Percentiles rank a stretch among this genome's conserved stretches.
Conservation (phyloP, 2,113 vertebrate genomes). For the Ciconia boyciana region DNA sequence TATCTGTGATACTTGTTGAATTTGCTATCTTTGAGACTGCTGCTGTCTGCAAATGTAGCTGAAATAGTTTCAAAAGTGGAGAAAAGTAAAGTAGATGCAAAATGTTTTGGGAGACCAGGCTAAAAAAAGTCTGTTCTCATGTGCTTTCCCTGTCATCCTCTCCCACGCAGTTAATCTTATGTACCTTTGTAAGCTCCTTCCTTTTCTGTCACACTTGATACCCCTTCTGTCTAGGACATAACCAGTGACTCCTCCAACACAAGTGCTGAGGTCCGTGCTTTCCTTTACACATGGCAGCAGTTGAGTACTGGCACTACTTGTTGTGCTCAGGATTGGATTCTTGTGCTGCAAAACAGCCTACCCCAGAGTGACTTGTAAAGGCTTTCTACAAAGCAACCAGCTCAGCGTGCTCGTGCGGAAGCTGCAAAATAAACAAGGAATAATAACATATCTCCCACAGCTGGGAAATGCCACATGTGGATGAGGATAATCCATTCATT, state of each 20-base stretch:
- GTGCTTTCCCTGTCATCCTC: background rate
- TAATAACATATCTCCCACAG: background rate
- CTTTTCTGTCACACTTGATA: background rate
- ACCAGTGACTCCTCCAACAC: fast-evolving
- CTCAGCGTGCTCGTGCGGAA: background rate
- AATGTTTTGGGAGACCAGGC: background rate
- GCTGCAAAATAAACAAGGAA: slow-evolving; percentile 10
- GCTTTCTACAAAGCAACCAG: background rate
- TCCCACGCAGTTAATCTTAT: background rate
- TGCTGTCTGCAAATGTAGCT: background rate
- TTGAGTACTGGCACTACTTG: fast-evolving
- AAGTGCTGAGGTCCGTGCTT: background rate
- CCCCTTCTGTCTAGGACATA: background rate
- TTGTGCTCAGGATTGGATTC: background rate
- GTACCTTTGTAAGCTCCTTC: background rate
- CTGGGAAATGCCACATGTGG: slow-evolving; percentile 1
- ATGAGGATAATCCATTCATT: slow-evolving; percentile 25
- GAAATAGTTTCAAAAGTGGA: background rate
- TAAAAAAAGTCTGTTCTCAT: background rate
- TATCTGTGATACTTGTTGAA: background rate
- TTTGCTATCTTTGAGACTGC: background rate
- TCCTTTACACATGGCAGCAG: background rate
- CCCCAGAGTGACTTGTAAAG: background rate
- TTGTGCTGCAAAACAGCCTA: background rate
- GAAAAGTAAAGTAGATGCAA: background rate